These are phyloP conservation scores for Phainopepla nitens DNA, from an alignment of 2,113 vertebrate species.

Conservation along the genomic window DNA sequence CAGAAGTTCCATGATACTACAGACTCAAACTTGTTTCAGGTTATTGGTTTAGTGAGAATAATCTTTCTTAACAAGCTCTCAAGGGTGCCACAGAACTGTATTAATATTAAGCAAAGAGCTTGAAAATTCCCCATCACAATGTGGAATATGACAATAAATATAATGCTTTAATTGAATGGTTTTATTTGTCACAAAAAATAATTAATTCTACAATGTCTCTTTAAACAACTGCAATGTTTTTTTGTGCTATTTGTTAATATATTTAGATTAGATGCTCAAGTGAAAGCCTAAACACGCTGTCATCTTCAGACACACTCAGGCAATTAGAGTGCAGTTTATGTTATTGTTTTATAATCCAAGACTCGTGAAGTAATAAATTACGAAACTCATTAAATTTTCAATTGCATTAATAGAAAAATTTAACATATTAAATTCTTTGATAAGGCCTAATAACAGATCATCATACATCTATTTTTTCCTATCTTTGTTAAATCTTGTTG, in stretches of 20 bases:
- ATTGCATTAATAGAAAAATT: slow-evolving; percentile 60
- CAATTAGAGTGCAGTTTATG: slow-evolving; percentile 61
- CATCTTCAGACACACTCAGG: slow-evolving; percentile 56
- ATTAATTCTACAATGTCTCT: neutral
- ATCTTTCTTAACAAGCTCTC: neutral
- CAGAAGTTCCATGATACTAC: neutral
- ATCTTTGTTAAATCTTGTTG: neutral
- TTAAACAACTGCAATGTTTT: neutral
- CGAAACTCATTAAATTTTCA: slow-evolving; percentile 69
- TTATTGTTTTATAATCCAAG: slow-evolving; percentile 62
- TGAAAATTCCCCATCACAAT: neutral
- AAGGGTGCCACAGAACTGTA: neutral
- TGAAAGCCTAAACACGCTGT: slow-evolving; percentile 59
- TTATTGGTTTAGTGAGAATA: neutral
- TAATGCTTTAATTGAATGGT: neutral
- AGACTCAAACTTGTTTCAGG: neutral
- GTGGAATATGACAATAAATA: neutral
- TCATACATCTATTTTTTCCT: neutral
- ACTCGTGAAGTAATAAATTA: slow-evolving; percentile 62
- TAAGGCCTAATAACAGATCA: neutral
- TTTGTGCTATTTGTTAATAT: slow-evolving; percentile 43
- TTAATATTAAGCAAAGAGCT: neutral
- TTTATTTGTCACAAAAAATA: neutral
- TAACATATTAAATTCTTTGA: slow-evolving; percentile 32
- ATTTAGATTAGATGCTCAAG: slow-evolving; percentile 70